Conservation (phyloP, 1,140 invertebrate genomes). For the Nixonia krombeini region DNA sequence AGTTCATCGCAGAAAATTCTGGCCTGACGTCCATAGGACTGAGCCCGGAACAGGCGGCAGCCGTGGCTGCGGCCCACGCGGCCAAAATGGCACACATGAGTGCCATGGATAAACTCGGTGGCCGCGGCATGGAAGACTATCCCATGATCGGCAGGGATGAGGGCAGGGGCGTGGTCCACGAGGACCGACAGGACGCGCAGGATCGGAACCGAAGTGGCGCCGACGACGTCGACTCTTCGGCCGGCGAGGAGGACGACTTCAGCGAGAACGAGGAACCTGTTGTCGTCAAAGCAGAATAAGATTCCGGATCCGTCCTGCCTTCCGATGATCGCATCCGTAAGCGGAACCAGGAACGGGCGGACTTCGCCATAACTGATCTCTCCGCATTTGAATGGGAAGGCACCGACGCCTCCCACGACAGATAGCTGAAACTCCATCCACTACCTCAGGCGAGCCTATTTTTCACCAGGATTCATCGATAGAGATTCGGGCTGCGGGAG, state of each 20-base stretch:
- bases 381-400: background rate
- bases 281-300: constrained; percentile 60
- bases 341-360: no score
- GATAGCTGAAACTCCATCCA: constrained; percentile 38
- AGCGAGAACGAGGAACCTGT: constrained; percentile 66
- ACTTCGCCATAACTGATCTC: background rate
- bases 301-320: background rate
- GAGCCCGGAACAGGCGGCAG: constrained; percentile 71
- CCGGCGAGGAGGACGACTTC: constrained; percentile 64
- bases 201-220: constrained; percentile 45
- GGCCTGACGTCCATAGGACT: constrained; percentile 73
- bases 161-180: constrained; percentile 55
- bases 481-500: no score
- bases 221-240: constrained; percentile 39
- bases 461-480: constrained; percentile 22
- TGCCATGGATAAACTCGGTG: constrained; percentile 72
- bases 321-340: no score
- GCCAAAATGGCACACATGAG: constrained; percentile 81
- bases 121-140: constrained; percentile 60
- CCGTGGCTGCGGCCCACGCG: constrained; percentile 74
- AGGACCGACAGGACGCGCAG: constrained; percentile 52
- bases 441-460: constrained; percentile 48
- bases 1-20: constrained; percentile 86
- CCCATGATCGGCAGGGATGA: constrained; percentile 65
- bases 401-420: constrained; percentile 1